phyloP scores from a whole-genome alignment of 2,113 vertebrate genomes.

The Arizona elegans region DNA sequence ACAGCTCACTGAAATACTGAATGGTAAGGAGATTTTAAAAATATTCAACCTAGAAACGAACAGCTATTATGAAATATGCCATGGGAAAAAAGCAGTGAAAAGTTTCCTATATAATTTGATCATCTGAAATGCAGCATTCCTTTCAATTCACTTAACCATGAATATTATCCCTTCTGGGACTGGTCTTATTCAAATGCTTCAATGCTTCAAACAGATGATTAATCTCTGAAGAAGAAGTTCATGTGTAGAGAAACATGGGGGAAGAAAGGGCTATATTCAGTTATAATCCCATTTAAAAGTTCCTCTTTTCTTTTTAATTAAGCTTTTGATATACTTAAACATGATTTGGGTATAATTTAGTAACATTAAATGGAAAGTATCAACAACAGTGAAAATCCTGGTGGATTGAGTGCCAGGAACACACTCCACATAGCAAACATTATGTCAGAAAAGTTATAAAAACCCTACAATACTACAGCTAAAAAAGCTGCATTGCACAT shows the following conservation, averaged over 20 bases:
- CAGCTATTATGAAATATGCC: background rate
- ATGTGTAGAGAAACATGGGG: background rate
- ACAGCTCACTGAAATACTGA: background rate
- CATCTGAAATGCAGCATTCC: background rate
- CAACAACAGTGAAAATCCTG: slow-evolving; percentile 42
- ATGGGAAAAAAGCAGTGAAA: background rate
- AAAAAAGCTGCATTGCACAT: slow-evolving; percentile 1
- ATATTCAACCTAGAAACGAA: background rate
- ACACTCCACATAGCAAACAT: slow-evolving; percentile 50
- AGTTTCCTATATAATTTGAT: background rate
- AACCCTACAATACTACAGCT: slow-evolving; percentile 34
- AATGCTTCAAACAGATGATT: background rate
- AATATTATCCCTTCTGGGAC: background rate
- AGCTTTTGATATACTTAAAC: slow-evolving; percentile 22
- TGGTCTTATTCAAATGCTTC: background rate
- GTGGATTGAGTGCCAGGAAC: slow-evolving; percentile 38
- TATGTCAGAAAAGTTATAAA: slow-evolving; percentile 14
- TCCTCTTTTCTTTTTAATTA: background rate
- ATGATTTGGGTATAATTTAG: slow-evolving; percentile 39
- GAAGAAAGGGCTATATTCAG: background rate
- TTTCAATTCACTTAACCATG: background rate
- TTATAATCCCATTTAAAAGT: background rate
- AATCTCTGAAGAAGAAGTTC: background rate
- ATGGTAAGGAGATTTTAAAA: background rate
- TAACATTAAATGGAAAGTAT: background rate